Percentiles rank a stretch among this genome's conserved stretches.
Evolutionary conservation across 2,797 vertebrate species (phyloP).

Genomic region (Poliocrania exsul): DNA sequence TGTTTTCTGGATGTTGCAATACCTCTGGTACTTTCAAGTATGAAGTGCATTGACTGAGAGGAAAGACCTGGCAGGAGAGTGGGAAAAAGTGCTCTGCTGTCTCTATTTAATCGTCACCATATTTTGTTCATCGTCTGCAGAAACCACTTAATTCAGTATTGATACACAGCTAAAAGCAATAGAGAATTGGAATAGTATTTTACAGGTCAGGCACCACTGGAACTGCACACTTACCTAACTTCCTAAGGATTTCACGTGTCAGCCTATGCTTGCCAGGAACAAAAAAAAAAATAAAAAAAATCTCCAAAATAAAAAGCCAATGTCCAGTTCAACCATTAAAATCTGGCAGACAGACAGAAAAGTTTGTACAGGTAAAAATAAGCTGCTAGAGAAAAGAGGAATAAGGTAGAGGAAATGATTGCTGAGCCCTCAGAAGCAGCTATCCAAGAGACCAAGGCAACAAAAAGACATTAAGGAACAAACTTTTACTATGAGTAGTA

Average conservation of each 20-base stretch:
- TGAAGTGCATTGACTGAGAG: neutral
- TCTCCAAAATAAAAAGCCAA: constrained; percentile 1
- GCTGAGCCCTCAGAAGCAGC: neutral
- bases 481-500: constrained; percentile 49
- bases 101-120: neutral
- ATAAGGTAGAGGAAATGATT: neutral
- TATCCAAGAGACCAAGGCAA: neutral
- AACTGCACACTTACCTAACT: neutral
- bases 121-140: neutral
- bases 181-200: neutral
- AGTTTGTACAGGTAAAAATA: neutral
- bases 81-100: neutral
- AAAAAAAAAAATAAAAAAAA: neutral
- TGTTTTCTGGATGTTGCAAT: neutral
- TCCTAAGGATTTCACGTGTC: neutral
- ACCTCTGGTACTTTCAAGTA: neutral
- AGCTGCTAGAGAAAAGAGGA: neutral
- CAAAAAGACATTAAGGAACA: neutral
- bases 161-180: neutral
- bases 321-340: neutral
- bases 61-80: neutral
- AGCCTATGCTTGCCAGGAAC: neutral
- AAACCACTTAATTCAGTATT: neutral
- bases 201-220: neutral
- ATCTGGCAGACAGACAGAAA: neutral